These are phyloP conservation scores for Medauroidea extradentata DNA, from an alignment of 1,140 invertebrate genomes.

Conservation along the genomic window DNA sequence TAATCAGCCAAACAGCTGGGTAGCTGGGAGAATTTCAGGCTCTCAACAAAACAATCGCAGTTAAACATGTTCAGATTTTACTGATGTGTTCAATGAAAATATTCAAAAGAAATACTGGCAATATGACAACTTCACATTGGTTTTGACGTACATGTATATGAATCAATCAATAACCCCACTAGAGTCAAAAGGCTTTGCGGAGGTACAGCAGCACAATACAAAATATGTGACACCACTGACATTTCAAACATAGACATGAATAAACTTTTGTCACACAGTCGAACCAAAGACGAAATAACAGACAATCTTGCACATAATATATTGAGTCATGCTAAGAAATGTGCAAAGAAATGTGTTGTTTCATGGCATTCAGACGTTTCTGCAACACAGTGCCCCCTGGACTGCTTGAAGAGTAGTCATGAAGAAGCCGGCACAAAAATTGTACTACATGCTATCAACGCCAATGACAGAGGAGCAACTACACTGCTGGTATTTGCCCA, in stretches of 20 bases:
- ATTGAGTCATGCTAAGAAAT: neutral
- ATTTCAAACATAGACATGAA: slow-evolving; percentile 8
- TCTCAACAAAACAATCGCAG: neutral
- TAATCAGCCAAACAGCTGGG: neutral
- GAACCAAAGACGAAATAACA: slow-evolving; percentile 7
- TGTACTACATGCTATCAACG: slow-evolving; percentile 4
- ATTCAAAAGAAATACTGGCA: neutral
- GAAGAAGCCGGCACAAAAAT: slow-evolving; percentile 9
- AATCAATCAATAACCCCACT: slow-evolving; percentile 7
- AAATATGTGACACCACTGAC: neutral
- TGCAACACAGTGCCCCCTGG: slow-evolving; percentile 6
- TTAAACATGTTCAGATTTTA: slow-evolving; percentile 2
- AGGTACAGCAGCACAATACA: neutral
- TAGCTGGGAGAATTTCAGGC: slow-evolving; percentile 5
- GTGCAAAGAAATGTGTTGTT: slow-evolving; percentile 4
- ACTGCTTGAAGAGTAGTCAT: neutral
- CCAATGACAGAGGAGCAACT: slow-evolving; percentile 3
- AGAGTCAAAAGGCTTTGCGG: neutral
- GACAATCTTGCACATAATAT: neutral
- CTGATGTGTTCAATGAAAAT: neutral
- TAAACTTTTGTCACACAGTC: neutral
- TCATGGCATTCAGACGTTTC: neutral
- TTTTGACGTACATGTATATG: neutral
- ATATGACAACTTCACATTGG: slow-evolving; percentile 1
- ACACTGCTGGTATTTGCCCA: slow-evolving; percentile 1